These are phyloP conservation scores for Neodontobutis hainanensis DNA, from an alignment of 2,113 vertebrate genomes.

Conservation along the genomic window DNA sequence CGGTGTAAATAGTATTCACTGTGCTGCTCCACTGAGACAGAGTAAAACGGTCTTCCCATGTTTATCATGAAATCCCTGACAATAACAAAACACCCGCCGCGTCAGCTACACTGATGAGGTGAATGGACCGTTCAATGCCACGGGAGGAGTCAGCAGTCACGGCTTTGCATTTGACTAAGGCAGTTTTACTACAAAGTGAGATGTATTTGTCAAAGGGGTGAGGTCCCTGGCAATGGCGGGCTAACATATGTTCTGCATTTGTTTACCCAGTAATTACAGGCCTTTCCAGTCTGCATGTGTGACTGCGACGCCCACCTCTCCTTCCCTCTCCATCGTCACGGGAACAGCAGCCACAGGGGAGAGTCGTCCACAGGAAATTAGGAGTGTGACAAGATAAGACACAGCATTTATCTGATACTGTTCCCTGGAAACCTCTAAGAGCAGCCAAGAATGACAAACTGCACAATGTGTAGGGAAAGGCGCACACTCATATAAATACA, in stretches of 20 bases:
- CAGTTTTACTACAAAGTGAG: conserved; percentile 4
- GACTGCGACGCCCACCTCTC: conserved; percentile 7
- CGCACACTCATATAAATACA: conserved; percentile 22
- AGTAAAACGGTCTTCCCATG: conserved; percentile 11
- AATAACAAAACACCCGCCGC: conserved; percentile 38
- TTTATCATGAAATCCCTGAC: conserved; percentile 19
- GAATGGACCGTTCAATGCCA: conserved; percentile 13
- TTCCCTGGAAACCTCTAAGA: conserved; percentile 74
- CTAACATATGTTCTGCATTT: conserved; percentile 64
- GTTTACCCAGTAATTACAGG: conserved; percentile 69
- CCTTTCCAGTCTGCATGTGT: conserved; percentile 45
- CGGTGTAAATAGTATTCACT: conserved; percentile 31
- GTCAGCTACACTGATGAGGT: conserved; percentile 29
- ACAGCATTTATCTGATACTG: conserved; percentile 71
- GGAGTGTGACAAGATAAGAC: conserved; percentile 77
- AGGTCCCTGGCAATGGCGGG: conserved; percentile 49
- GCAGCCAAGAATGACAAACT: conserved; percentile 36
- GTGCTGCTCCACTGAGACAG: conserved; percentile 19
- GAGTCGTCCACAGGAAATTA: conserved; percentile 78
- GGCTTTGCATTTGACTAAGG: neutral
- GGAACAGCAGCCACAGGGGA: conserved; percentile 70
- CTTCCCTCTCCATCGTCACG: conserved; percentile 58
- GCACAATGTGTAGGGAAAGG: conserved; percentile 44
- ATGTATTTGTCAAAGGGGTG: conserved; percentile 33
- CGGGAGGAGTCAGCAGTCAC: neutral